phyloP scores from a whole-genome alignment of 2,797 vertebrate species.

The Eupleurogrammus muticus region DNA sequence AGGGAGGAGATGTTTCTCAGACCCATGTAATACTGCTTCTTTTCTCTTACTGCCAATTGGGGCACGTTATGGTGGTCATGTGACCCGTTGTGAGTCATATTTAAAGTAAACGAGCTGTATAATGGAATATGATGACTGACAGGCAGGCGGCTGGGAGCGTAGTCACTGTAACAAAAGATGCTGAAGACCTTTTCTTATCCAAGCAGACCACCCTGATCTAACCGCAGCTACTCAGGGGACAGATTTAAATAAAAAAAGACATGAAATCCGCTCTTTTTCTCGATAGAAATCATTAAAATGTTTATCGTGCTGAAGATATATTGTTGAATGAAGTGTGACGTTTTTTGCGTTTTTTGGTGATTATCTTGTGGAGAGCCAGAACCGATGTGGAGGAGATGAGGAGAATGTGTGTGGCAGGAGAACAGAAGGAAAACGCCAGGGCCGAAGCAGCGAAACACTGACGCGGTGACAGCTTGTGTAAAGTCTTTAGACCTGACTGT shows the following conservation, averaged over 20 bases:
- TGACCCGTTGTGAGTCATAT: slow-evolving; percentile 5
- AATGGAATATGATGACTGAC: slow-evolving; percentile 32
- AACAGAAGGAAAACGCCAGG: slow-evolving; percentile 51
- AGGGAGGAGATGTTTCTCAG: not conserved
- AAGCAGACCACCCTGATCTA: slow-evolving; percentile 32
- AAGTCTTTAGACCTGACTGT: slow-evolving; percentile 67
- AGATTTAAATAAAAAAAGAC: not conserved
- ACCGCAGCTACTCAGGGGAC: slow-evolving; percentile 5
- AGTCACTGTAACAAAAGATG: slow-evolving; percentile 43
- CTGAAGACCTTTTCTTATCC: slow-evolving; percentile 46
- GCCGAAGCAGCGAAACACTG: slow-evolving; percentile 48
- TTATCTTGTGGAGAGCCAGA: slow-evolving; percentile 15
- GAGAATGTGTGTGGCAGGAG: slow-evolving; percentile 21
- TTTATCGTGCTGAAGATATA: not conserved
- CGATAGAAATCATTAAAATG: not conserved
- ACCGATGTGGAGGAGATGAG: slow-evolving; percentile 21
- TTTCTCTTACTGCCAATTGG: slow-evolving; percentile 1
- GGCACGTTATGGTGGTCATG: slow-evolving; percentile 3
- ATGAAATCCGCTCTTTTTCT: slow-evolving; percentile 1
- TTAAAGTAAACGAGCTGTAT: slow-evolving; percentile 1
- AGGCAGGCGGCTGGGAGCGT: slow-evolving; percentile 16
- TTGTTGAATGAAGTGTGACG: not conserved
- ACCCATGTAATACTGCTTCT: not conserved
- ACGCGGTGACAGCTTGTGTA: slow-evolving; percentile 65
- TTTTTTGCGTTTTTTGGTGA: slow-evolving; percentile 16